Evolutionary conservation across 1,140 invertebrate species (phyloP), one percentile per base, ranked within the genome.

Genomic region (Procambarus clarkii): DNA sequence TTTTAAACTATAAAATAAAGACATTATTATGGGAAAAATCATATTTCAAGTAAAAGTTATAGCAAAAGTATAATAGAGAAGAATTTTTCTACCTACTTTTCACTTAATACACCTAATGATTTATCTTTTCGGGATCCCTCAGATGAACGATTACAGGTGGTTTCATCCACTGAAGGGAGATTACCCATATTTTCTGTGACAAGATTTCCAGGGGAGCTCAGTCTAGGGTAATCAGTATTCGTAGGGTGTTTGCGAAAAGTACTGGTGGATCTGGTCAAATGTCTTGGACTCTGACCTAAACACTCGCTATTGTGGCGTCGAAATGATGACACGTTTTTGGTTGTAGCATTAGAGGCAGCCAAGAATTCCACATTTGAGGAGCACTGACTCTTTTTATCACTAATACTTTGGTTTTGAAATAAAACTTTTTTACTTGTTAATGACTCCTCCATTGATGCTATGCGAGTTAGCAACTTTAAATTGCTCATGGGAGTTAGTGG

Each of bases 401-500:
- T 50, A 13, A 45, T 15, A 50, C 50, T 24, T 69, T 88, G 48
- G n/a, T 48, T 77, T 24, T 76, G 7, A 64, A 92, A 92, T 5
- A 92, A 71, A 24, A 78, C 77, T 82, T 88, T 92, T 74, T 92
- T 92, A 64, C 86, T 92, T n/a, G 79, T 77, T 34, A 92, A 50
- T 8, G 81, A 88, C 46, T 92, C 91, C 48, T 92, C 91, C 91
- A 92, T 92, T 9, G 91, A 88, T 11, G 91, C 91, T 44, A 92
- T 88, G 45, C 86, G 91, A 13, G 91, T 92, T 24, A 92, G 71
- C 74, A 92, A 69, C 77, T 92, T 92, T 3, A 92, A 78, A 74
- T 92, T 92, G 34, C 69, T 88, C 71, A 88, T 76, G 50, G 91
- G 91, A 8, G 91, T 92, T 21, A 88, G 79, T 34, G 91, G 91